Evolutionary conservation across 2,797 vertebrate genomes (phyloP), one percentile per base, ranked within the genome.

Genomic region (Scarus forsteni): DNA sequence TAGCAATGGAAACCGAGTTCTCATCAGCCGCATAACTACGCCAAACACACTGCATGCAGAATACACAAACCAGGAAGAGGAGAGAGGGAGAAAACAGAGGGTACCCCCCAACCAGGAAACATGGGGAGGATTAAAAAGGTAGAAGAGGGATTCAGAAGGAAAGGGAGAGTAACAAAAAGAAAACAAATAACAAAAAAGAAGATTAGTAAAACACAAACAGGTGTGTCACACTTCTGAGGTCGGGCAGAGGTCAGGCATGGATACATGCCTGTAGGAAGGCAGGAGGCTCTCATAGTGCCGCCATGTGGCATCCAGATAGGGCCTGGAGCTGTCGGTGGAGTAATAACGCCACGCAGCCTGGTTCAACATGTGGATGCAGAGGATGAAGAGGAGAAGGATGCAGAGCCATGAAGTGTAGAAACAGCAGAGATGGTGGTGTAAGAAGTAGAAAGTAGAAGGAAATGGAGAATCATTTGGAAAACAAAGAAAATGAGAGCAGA

Each of bases 1-100:
- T 99, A 93, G 98, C 98, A 95, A 99, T 95, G 96, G 98, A 99
- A 96, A 99, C 97, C 82, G 97, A 99, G 94, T 98, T 98, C 96
- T 98, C 98, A 95, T 99, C 98, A 95, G 98, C 98, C 84, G 97
- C 96, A 90, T 99, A 99, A 95, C 97, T 99, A 93, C 97, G 97
- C 98, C 98, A 99, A 92, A 99, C 97, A 92, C 98, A 99, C 98
- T 99, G 87, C 91, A 89, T 93, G 94, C 93, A 93, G 92, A 87
- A 93, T 75, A 92, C 92, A 93, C 85, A 84, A 83, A 86, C 86
- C 85, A 84, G 71, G 83, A 84, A 19, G 83, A 81, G 80, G 70
- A 76, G 76, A 64, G 27, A 77, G n/a, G 52, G 54, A 51, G 36
- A 44, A 77, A 42, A 85, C 70, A 77, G 73, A 89, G 39, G 68